Evolutionary conservation across 2,113 vertebrate genomes (phyloP), one percentile per base, ranked within the genome.

Genomic region (Callorhinus ursinus): DNA sequence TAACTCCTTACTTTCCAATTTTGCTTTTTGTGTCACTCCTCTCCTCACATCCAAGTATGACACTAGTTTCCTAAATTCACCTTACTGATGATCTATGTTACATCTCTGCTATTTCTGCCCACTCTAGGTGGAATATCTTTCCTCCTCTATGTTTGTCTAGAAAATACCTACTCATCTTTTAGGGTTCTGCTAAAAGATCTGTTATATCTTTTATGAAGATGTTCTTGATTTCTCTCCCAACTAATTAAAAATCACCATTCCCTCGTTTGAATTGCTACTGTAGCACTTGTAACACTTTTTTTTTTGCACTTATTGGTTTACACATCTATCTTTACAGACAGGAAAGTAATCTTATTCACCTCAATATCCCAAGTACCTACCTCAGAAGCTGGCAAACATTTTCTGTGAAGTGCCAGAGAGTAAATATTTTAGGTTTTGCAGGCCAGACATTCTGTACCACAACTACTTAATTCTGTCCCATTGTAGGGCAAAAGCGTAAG

Each of bases 391-490:
- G 65, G 39, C 71, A 72, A 33, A 80, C 21, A 85, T 80, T 92
- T 74, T 88, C 84, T 84, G 28, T 88, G n/a, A 80, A 63, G 19
- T 88, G 61, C 33, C 39, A 67, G 13, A 11, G 31, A 83, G 19
- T 81, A 90, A 95, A 94, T 94, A 94, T 71, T 88, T 88, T 49
- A 85, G 46, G 39, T 26, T 80, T 85, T 63, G 33, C 7, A 26
- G 46, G 46, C 46, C 12, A 72, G 72, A 71, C 22, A 36, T 63
- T 88, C 31, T 85, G 53, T 55, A 15, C 59, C 59, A 24, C 51
- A 90, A 10, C 22, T 42, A 90, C 49, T 83, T 86, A 84, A 63
- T 42, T 67, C 36, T 55, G 91, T 15, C 19, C 19, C 61, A 33
- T 59, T 28, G n/a, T 55, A 77, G 11, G 9, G 19, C 36, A 72